These are phyloP conservation scores for Lepilemur septentrionalis DNA, from an alignment of 2,797 vertebrate genomes.

Conservation along the genomic window DNA sequence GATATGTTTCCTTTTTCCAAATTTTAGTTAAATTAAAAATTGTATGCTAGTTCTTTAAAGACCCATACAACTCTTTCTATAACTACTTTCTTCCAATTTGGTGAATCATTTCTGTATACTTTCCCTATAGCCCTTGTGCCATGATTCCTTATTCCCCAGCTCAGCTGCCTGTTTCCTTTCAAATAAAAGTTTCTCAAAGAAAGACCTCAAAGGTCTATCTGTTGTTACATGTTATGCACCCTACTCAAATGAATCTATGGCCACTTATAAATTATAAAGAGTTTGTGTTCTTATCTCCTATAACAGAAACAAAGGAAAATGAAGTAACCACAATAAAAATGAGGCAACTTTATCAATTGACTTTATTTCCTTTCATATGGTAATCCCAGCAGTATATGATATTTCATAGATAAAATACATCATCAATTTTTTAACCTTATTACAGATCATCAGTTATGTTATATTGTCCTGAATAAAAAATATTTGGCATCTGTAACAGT, in stretches of 20 bases:
- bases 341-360: conserved; percentile 70
- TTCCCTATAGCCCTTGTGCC: not conserved
- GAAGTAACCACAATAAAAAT: conserved; percentile 31
- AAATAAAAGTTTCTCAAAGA: not conserved
- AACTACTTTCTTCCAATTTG: not conserved
- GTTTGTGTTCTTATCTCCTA: not conserved
- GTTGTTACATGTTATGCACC: not conserved
- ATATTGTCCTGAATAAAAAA: conserved; percentile 55
- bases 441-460: conserved; percentile 35
- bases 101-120: not conserved
- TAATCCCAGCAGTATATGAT: conserved; percentile 76
- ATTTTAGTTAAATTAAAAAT: not conserved
- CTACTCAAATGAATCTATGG: not conserved
- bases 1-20: not conserved
- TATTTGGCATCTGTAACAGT: conserved; percentile 68
- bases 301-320: not conserved
- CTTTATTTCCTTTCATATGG: conserved; percentile 82
- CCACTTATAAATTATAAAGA: not conserved
- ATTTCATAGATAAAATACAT: conserved; percentile 73
- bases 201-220: not conserved
- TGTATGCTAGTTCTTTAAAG: not conserved
- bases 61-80: not conserved
- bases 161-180: not conserved
- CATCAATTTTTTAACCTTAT: conserved; percentile 24
- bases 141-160: not conserved